Percentiles rank a stretch among this genome's conserved stretches.
phyloP scores from a whole-genome alignment of 2,113 vertebrate species.

The Mungos mungo region DNA sequence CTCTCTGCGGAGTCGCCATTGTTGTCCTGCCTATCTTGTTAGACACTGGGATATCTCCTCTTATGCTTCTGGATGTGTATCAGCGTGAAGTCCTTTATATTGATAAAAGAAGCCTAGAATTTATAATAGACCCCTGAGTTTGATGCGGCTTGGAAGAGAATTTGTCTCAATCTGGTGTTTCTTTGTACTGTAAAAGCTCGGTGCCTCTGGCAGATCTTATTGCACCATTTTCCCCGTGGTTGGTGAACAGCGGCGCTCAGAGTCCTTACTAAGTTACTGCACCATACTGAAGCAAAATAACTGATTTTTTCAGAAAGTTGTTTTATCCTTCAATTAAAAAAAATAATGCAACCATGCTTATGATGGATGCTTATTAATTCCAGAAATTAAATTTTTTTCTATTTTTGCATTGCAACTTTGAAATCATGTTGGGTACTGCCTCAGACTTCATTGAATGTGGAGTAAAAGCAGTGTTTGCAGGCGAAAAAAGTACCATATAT shows the following conservation, averaged over 20 bases:
- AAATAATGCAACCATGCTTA: neutral
- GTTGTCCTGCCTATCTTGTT: neutral
- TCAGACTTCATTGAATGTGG: neutral
- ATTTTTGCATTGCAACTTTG: slow-evolving; percentile 7
- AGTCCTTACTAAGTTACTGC: slow-evolving; percentile 82
- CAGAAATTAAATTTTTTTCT: neutral
- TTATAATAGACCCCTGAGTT: neutral
- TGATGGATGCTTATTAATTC: slow-evolving; percentile 11
- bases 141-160: neutral
- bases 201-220: neutral
- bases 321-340: slow-evolving; percentile 31
- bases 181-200: slow-evolving; percentile 28
- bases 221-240: slow-evolving; percentile 30
- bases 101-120: neutral
- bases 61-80: neutral
- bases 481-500: neutral
- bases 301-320: neutral
- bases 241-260: slow-evolving; percentile 90
- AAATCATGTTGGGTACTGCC: neutral
- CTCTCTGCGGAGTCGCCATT: slow-evolving; percentile 42
- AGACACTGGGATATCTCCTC: neutral
- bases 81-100: neutral
- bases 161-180: slow-evolving; percentile 17
- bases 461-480: neutral
- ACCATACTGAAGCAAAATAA: slow-evolving; percentile 59